phyloP scores from a whole-genome alignment of 2,888 invertebrate species.

The Spodoptera picta region DNA sequence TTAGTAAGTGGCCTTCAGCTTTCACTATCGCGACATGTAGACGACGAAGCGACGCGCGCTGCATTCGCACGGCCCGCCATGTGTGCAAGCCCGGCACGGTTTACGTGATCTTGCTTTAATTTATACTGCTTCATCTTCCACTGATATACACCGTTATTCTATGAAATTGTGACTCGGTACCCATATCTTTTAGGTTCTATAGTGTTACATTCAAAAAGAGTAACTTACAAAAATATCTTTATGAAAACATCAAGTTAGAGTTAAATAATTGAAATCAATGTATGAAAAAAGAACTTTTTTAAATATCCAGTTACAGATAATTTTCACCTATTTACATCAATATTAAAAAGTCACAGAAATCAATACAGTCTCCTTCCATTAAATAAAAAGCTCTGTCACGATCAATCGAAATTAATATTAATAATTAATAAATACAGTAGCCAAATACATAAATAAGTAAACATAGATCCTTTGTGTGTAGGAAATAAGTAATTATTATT shows the following conservation, averaged over 20 bases:
- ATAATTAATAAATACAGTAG: not conserved
- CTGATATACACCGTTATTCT: constrained; percentile 2
- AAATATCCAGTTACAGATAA: too few relatives aligned
- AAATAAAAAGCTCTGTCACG: too few relatives aligned
- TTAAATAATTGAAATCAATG: too few relatives aligned
- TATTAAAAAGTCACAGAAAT: too few relatives aligned
- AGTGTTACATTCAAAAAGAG: too few relatives aligned
- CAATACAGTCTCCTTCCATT: not conserved
- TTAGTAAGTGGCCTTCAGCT: constrained; percentile 74
- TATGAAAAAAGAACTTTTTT: too few relatives aligned
- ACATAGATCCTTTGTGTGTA: constrained; percentile 20
- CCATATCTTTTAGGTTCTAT: too few relatives aligned
- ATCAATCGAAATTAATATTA: too few relatives aligned
- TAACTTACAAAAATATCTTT: too few relatives aligned
- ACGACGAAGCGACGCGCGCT: constrained; percentile 46
- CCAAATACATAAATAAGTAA: constrained; percentile 2
- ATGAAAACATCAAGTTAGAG: too few relatives aligned
- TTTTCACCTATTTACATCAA: too few relatives aligned
- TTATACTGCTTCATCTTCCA: constrained; percentile 26
- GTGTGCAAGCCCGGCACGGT: constrained; percentile 34
- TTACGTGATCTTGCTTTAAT: constrained; percentile 41
- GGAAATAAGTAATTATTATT: constrained; percentile 55
- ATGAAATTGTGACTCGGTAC: not conserved
- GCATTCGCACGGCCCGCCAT: constrained; percentile 37
- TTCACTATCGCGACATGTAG: constrained; percentile 75